Percentiles rank a stretch among this genome's conserved stretches.
Evolutionary conservation across 2,888 invertebrate genomes (phyloP).

Genomic region (Lepetodrilus schrolli): DNA sequence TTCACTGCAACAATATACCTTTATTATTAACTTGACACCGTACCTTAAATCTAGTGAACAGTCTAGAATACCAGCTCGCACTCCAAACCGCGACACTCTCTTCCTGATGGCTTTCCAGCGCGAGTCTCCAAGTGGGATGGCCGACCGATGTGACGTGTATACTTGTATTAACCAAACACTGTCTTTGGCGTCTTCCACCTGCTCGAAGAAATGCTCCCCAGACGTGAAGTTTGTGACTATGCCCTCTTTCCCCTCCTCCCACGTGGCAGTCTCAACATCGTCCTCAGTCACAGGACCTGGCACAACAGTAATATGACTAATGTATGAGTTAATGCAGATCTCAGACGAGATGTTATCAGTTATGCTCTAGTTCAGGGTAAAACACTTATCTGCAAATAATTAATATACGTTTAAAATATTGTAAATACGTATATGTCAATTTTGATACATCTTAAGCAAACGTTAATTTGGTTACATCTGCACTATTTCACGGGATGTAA

Average conservation of each 20-base stretch:
- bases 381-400: too few relatives aligned
- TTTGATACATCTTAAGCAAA: too few relatives aligned
- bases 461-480: too few relatives aligned
- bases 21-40: too few relatives aligned
- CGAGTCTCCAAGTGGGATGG: conserved; percentile 38
- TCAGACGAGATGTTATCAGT: background rate
- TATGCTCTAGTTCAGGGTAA: too few relatives aligned
- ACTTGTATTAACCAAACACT: conserved; percentile 78
- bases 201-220: conserved; percentile 75
- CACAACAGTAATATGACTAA: background rate
- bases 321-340: background rate
- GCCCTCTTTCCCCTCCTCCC: conserved; percentile 45
- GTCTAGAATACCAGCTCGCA: conserved; percentile 77
- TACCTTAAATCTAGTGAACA: conserved; percentile 77
- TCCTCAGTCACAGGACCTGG: conserved; percentile 71
- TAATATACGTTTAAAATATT: too few relatives aligned
- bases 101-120: conserved; percentile 76
- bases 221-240: conserved; percentile 73
- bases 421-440: too few relatives aligned
- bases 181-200: conserved; percentile 78
- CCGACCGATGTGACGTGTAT: conserved; percentile 53
- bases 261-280: conserved; percentile 62
- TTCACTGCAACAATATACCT: too few relatives aligned
- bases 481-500: too few relatives aligned
- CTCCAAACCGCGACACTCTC: conserved; percentile 76